Evolutionary conservation across 2,797 vertebrate genomes (phyloP), one percentile per base, ranked within the genome.

Genomic region (Halcyon leucocephala): DNA sequence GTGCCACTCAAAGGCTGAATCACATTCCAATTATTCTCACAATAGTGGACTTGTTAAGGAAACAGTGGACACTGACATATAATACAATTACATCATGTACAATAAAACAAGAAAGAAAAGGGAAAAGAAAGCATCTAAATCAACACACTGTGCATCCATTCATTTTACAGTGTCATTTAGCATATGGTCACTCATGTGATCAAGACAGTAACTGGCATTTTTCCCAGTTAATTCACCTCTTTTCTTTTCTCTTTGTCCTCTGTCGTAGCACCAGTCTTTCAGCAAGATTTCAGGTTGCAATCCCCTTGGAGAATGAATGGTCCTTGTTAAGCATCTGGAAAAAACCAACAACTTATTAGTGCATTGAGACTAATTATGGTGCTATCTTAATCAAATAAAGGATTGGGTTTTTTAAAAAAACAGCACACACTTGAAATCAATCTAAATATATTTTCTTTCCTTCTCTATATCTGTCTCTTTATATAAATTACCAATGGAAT

Each of bases 151-250:
- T 80, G 81, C 71, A 87, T 87, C 71, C 78, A 96, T 95, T 95
- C 86, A 89, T 95, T 96, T 94, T 85, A 82, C 57, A 0, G 0
- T 95, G 97, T 97, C 97, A 95, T 89, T 97, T 94, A 97, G 92
- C 97, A 96, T 97, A 96, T 97, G 97, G 96, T 95, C 94, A 95
- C 72, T 95, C 95, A 95, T 93, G 93, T 97, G 96, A 95, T 95
- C 90, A 91, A 95, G 93, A 95, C 83, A 97, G 90, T 91, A 97
- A 95, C 89, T 97, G 95, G 96, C 96, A 97, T 95, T 94, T 95
- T 97, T 96, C 96, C 96, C 93, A 95, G 97, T 96, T 92, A 97
- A 95, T 95, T 97, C 95, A 94, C 86, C 94, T 96, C 90, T 90
- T 96, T 89, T 96, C 94, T 93, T 95, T 91, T 88, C 65, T 89